phyloP scores from a whole-genome alignment of 1,140 invertebrate genomes.

The Euborellia annulipes region DNA sequence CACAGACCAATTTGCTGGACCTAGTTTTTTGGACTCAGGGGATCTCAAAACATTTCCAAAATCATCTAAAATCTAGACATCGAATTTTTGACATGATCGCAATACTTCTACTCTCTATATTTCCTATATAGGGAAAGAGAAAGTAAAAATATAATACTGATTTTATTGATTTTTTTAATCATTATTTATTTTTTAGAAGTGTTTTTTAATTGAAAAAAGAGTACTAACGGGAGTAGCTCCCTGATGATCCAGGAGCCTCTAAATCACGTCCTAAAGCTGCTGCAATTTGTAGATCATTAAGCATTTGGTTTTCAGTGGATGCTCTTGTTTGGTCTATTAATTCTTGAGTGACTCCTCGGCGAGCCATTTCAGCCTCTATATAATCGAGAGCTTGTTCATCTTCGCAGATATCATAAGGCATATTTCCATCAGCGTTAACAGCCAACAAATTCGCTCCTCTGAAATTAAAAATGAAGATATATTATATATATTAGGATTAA shows the following conservation, averaged over 20 bases:
- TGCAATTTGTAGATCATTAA: constrained; percentile 64
- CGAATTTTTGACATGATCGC: no score
- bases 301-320: constrained; percentile 81
- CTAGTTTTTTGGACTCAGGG: no score
- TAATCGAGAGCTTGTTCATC: constrained; percentile 92
- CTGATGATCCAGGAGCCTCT: constrained; percentile 69
- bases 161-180: no score
- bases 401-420: constrained; percentile 99
- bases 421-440: constrained; percentile 98
- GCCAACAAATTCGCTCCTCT: constrained; percentile 92
- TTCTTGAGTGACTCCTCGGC: constrained; percentile 75
- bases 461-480: constrained; percentile 21
- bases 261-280: constrained; percentile 60
- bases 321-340: constrained; percentile 90
- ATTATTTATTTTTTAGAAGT: no score
- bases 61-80: no score
- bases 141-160: no score
- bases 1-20: no score
- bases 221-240: constrained; percentile 79
- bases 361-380: constrained; percentile 97
- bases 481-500: no score
- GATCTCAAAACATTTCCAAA: no score
- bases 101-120: no score
- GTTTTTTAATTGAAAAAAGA: constrained; percentile 8
- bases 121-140: no score